A percentile compares a stretch with the other conserved stretches of the same genome.
phyloP scores from a whole-genome alignment of 2,888 invertebrate species.

The Glaucopsyche alexis region DNA sequence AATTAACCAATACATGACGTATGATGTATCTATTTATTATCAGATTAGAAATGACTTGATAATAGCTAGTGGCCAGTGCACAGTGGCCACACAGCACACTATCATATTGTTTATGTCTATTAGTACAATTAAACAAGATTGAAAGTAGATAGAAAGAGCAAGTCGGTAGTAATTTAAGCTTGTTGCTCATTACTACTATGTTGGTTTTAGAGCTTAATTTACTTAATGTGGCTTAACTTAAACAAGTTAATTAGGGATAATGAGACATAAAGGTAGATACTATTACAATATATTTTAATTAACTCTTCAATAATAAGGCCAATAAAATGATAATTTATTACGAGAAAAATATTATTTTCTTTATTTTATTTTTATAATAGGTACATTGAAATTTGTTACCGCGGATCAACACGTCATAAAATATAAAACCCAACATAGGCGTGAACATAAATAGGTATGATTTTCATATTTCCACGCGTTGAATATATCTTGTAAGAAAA shows the following conservation, averaged over 20 bases:
- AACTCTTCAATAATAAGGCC: no score
- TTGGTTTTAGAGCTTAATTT: conserved; percentile 4
- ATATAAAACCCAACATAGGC: no score
- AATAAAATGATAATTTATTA: no score
- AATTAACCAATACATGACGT: no score
- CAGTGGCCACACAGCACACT: neutral
- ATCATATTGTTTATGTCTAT: neutral
- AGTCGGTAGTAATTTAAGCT: conserved; percentile 9
- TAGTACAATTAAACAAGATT: conserved; percentile 18
- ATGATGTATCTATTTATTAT: neutral
- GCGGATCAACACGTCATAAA: no score
- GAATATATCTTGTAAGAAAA: no score
- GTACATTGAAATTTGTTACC: no score
- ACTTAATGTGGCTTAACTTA: neutral
- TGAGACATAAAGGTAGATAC: neutral
- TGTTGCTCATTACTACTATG: neutral
- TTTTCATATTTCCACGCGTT: no score
- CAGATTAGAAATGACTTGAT: neutral
- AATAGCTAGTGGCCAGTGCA: neutral
- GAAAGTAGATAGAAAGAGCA: conserved; percentile 16
- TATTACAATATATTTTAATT: neutral
- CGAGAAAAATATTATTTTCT: no score
- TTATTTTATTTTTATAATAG: no score
- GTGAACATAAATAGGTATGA: no score
- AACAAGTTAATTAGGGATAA: neutral